Conservation (phyloP, 2,888 invertebrate species). For the Drosophila prostipennis region DNA sequence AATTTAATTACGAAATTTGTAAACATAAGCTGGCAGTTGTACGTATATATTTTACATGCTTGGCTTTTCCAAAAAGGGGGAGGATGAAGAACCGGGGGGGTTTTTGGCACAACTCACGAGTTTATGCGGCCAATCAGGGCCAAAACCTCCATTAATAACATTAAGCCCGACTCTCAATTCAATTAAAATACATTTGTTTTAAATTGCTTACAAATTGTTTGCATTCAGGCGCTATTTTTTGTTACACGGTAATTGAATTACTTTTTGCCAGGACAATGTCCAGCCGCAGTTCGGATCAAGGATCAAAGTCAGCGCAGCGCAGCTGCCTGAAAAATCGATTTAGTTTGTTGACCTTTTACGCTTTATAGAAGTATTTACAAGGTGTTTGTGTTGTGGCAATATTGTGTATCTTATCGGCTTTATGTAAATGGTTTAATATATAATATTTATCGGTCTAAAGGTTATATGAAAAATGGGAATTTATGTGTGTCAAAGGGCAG, state of each 20-base stretch:
- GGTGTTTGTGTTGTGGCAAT: slow-evolving; percentile 6
- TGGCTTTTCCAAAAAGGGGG: neutral
- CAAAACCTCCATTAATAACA: slow-evolving; percentile 42
- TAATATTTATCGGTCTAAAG: neutral
- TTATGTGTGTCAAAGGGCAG: neutral
- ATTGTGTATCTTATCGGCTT: slow-evolving; percentile 16
- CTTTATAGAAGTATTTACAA: slow-evolving; percentile 8
- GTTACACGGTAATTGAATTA: slow-evolving; percentile 36
- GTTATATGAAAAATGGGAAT: neutral
- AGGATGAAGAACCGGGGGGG: neutral
- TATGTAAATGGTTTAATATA: slow-evolving; percentile 5
- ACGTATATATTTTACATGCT: slow-evolving; percentile 4
- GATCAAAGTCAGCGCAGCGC: slow-evolving; percentile 22
- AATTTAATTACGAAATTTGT: slow-evolving; percentile 75
- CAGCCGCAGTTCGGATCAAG: slow-evolving; percentile 32
- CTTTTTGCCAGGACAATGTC: slow-evolving; percentile 33
- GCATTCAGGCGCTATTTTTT: slow-evolving; percentile 37
- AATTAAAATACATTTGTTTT: slow-evolving; percentile 62
- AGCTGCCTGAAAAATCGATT: slow-evolving; percentile 29
- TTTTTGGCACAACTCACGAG: neutral
- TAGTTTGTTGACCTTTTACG: slow-evolving; percentile 7
- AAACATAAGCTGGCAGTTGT: slow-evolving; percentile 24
- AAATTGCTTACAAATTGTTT: slow-evolving; percentile 58
- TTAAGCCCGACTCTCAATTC: slow-evolving; percentile 54
- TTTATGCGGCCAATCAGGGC: slow-evolving; percentile 33